Percentiles rank a stretch among this genome's conserved stretches.
phyloP scores from a whole-genome alignment of 2,888 invertebrate species.

The Apamea sordens region DNA sequence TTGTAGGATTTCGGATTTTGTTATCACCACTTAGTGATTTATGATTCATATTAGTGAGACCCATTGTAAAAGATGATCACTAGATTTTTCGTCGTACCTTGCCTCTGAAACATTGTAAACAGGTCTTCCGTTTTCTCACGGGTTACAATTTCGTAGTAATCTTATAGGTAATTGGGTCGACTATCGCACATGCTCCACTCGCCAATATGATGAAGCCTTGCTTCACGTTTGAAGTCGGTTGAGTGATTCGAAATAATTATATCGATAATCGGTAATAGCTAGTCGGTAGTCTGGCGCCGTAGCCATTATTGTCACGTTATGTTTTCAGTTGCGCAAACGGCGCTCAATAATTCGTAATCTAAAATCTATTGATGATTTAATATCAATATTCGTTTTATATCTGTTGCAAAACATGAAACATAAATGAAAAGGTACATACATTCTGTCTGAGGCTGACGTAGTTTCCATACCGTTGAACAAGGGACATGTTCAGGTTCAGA shows the following conservation, averaged over 20 bases:
- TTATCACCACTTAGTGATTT: not conserved
- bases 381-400: constrained; percentile 7
- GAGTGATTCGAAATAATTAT: constrained; percentile 79
- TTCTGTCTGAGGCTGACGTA: not conserved
- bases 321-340: constrained; percentile 68
- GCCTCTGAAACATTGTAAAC: not conserved
- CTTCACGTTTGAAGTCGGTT: constrained; percentile 70
- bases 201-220: constrained; percentile 32
- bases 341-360: constrained; percentile 28
- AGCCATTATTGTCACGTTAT: constrained; percentile 81
- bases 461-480: not conserved
- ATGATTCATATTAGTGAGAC: not conserved
- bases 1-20: not conserved
- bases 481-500: not conserved
- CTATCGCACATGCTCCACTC: constrained; percentile 52
- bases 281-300: constrained; percentile 80
- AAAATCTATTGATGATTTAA: constrained; percentile 35
- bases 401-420: constrained; percentile 11
- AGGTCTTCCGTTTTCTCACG: not conserved
- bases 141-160: constrained; percentile 1
- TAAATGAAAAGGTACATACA: not conserved
- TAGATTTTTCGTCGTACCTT: not conserved
- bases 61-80: not conserved
- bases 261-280: constrained; percentile 82
- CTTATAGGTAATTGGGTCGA: constrained; percentile 14